A percentile compares a stretch with the other conserved stretches of the same genome.
phyloP scores from a whole-genome alignment of 2,797 vertebrate species.

The Ctenochaetus hawaiiensis region DNA sequence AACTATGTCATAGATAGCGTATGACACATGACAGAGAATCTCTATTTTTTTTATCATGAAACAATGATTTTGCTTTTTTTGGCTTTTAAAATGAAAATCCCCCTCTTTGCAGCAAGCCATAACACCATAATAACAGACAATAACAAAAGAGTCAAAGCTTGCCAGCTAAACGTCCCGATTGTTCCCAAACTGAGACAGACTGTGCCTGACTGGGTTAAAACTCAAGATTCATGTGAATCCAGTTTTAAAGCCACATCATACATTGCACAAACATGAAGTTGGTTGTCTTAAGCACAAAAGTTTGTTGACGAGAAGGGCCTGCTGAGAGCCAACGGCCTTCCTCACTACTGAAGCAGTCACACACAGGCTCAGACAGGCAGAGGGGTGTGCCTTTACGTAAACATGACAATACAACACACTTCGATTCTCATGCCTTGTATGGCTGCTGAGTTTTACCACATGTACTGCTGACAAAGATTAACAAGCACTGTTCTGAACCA shows the following conservation, averaged over 20 bases:
- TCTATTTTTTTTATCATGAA: neutral
- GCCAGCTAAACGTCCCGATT: neutral
- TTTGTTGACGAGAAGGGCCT: constrained; percentile 28
- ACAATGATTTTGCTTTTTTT: neutral
- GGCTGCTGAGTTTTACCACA: constrained; percentile 12
- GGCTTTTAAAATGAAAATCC: constrained; percentile 14
- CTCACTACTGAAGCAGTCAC: constrained; percentile 11
- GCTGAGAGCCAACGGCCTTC: constrained; percentile 26
- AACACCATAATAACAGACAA: constrained; percentile 16
- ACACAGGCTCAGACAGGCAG: constrained; percentile 74
- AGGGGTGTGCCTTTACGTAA: constrained; percentile 61
- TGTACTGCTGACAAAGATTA: neutral
- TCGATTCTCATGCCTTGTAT: constrained; percentile 5
- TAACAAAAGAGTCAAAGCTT: constrained; percentile 7
- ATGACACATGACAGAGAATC: neutral
- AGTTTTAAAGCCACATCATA: constrained; percentile 22
- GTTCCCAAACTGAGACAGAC: constrained; percentile 28
- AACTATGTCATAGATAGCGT: neutral
- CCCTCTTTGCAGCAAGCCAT: constrained; percentile 27
- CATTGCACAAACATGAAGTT: constrained; percentile 9
- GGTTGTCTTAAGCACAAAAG: neutral
- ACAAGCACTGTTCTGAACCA: neutral
- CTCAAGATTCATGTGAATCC: constrained; percentile 21
- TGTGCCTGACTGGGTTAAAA: neutral
- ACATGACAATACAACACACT: constrained; percentile 37